These are phyloP conservation scores for Proisotoma minuta DNA, from an alignment of 2,888 invertebrate species.

Conservation along the genomic window DNA sequence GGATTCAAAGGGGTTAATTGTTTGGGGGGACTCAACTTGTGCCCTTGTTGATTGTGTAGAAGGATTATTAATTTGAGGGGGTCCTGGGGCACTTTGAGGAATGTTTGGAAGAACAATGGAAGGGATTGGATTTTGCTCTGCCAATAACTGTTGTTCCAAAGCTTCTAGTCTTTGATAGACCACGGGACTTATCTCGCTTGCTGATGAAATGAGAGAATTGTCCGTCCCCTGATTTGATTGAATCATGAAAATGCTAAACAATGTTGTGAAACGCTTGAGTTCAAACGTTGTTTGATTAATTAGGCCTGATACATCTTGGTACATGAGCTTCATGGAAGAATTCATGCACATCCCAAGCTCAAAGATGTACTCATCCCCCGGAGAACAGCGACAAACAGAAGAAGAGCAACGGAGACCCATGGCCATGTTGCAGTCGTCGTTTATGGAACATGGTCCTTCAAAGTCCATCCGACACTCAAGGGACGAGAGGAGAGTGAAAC, in stretches of 20 bases:
- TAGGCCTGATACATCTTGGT: background rate
- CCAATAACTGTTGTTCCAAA: background rate
- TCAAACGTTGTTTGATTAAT: slow-evolving; percentile 9
- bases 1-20: background rate
- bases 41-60: background rate
- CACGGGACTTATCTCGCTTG: background rate
- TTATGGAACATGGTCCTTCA: slow-evolving; percentile 14
- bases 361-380: slow-evolving; percentile 15
- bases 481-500: background rate
- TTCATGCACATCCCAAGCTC: slow-evolving; percentile 31
- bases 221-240: background rate
- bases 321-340: slow-evolving; percentile 16
- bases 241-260: slow-evolving; percentile 5
- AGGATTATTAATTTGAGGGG: background rate
- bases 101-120: too few relatives aligned
- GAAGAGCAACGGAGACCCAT: slow-evolving; percentile 19
- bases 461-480: slow-evolving; percentile 16
- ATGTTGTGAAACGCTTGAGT: background rate
- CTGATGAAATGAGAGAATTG: background rate
- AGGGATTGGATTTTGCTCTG: slow-evolving; percentile 1
- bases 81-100: background rate
- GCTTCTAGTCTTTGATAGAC: background rate
- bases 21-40: background rate
- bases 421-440: slow-evolving; percentile 19
- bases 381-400: slow-evolving; percentile 19